These are phyloP conservation scores for Triops cancriformis DNA, from an alignment of 1,140 invertebrate species.

Conservation along the genomic window DNA sequence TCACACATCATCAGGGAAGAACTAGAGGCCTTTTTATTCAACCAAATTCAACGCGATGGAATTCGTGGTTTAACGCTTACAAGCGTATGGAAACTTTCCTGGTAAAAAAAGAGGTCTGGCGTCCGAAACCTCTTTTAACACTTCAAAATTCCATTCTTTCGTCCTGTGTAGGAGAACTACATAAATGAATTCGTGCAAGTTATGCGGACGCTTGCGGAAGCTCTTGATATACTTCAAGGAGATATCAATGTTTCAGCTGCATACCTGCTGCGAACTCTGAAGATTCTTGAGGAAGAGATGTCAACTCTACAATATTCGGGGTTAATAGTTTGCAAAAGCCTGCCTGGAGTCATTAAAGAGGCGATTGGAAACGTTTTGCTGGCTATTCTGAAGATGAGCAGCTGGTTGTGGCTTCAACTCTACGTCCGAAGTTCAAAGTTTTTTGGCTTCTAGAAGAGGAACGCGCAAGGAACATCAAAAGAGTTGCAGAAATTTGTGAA, in stretches of 20 bases:
- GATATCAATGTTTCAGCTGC: neutral
- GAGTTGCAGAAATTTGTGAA: too few relatives aligned
- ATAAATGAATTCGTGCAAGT: neutral
- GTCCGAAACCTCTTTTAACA: neutral
- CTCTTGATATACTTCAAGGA: neutral
- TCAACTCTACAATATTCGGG: neutral
- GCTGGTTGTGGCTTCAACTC: too few relatives aligned
- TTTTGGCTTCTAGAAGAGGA: too few relatives aligned
- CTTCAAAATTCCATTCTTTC: neutral
- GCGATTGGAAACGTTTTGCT: neutral
- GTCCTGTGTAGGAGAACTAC: neutral
- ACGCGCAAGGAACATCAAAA: too few relatives aligned
- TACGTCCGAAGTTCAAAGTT: too few relatives aligned
- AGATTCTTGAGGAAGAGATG: neutral
- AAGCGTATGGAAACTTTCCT: neutral
- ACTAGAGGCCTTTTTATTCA: neutral
- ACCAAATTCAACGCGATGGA: neutral
- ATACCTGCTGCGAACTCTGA: neutral
- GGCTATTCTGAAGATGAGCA: too few relatives aligned
- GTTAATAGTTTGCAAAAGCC: neutral
- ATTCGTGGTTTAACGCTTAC: neutral
- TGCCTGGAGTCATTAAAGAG: neutral
- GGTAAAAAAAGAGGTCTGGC: neutral
- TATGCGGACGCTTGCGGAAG: neutral
- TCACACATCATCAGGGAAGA: neutral